Evolutionary conservation across 2,797 vertebrate genomes (phyloP).

Genomic region (Falco biarmicus): DNA sequence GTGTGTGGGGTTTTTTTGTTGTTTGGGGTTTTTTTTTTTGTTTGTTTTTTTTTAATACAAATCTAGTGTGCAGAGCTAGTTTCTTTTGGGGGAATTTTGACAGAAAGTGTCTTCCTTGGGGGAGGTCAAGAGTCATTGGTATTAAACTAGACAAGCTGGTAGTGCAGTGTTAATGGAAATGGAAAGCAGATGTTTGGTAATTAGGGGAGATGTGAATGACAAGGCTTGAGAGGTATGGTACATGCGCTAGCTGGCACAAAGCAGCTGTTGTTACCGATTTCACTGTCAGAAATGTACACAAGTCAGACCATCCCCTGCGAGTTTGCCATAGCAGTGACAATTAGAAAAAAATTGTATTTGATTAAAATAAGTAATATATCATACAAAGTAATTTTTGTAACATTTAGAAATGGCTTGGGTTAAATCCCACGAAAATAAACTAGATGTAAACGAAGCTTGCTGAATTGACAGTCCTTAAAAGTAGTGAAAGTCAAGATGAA

Average conservation of each 20-base stretch:
- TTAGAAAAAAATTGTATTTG: conserved; percentile 89
- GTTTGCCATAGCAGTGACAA: conserved; percentile 85
- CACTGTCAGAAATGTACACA: conserved; percentile 93
- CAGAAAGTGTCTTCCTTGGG: conserved; percentile 88
- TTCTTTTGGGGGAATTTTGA: conserved; percentile 83
- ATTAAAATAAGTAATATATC: conserved; percentile 84
- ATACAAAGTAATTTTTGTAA: conserved; percentile 43
- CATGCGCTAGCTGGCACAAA: conserved; percentile 90
- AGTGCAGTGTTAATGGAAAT: conserved; percentile 93
- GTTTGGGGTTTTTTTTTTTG: too few species aligned
- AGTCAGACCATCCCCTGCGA: conserved; percentile 91
- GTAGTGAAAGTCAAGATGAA: background rate
- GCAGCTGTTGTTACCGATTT: conserved; percentile 93
- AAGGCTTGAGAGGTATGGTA: conserved; percentile 92
- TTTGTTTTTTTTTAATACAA: background rate
- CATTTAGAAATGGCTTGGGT: conserved; percentile 15
- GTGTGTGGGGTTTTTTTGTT: too few species aligned
- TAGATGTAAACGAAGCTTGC: background rate
- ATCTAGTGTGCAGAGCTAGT: conserved; percentile 66
- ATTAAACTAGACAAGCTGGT: conserved; percentile 96
- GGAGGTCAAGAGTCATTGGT: conserved; percentile 95
- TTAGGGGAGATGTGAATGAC: conserved; percentile 99
- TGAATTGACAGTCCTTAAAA: background rate
- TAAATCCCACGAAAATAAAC: conserved; percentile 7
- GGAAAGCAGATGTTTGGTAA: conserved; percentile 99